These are phyloP conservation scores for Onychostruthus taczanowskii DNA, from an alignment of 2,113 vertebrate species.

Conservation along the genomic window DNA sequence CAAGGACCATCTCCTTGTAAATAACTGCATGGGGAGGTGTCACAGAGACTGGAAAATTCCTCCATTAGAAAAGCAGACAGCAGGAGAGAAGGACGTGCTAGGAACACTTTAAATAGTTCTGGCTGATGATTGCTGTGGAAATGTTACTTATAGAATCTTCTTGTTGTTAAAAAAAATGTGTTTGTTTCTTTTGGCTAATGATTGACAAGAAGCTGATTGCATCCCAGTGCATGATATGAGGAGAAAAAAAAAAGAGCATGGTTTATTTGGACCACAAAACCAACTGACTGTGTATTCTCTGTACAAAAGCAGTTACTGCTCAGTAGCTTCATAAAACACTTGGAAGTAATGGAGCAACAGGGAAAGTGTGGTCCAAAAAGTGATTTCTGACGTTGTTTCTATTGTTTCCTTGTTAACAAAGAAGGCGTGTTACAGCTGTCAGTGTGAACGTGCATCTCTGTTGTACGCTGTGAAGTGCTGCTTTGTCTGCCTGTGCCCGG, in stretches of 20 bases:
- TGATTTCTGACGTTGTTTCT: neutral
- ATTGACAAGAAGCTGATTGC: conserved; percentile 44
- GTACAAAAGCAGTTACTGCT: neutral
- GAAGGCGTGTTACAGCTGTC: neutral
- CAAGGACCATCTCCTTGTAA: conserved; percentile 52
- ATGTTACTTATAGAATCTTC: conserved; percentile 20
- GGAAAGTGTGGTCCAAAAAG: neutral
- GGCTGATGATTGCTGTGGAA: conserved; percentile 33
- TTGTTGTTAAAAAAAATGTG: conserved; percentile 13
- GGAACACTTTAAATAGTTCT: conserved; percentile 36
- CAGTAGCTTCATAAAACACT: neutral
- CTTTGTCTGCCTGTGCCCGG: conserved; percentile 33
- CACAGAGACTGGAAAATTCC: conserved; percentile 11
- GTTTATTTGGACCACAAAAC: conserved; percentile 24
- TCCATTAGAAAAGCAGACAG: neutral
- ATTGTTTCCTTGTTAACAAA: neutral
- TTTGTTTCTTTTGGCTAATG: conserved; percentile 50
- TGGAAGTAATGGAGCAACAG: neutral
- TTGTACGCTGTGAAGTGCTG: neutral
- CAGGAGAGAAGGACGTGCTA: conserved; percentile 10
- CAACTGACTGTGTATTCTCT: neutral
- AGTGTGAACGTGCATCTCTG: neutral
- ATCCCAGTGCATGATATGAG: conserved; percentile 56
- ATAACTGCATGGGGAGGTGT: conserved; percentile 43
- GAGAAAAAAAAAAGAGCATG: conserved; percentile 46